Percentiles rank a stretch among this genome's conserved stretches.
Conservation (phyloP, 2,113 vertebrate species). For the Mystacornis crossleyi region DNA sequence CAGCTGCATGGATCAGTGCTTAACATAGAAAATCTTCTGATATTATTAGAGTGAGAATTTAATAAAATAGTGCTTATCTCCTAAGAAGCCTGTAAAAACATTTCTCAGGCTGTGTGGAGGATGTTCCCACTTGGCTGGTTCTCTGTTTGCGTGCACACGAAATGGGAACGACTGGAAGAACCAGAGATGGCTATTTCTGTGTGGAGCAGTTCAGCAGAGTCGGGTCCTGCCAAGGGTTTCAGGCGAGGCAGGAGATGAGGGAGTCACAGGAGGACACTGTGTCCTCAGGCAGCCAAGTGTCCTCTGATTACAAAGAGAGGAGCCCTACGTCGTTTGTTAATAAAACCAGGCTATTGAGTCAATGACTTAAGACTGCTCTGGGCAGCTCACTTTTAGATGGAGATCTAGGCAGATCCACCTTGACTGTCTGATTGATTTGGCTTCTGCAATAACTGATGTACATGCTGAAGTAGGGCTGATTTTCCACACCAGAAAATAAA, state of each 20-base stretch:
- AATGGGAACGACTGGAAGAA: background rate
- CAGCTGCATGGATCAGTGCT: background rate
- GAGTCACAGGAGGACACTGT: background rate
- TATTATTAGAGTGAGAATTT: slow-evolving; percentile 14
- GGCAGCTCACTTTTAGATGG: background rate
- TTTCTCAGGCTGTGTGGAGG: background rate
- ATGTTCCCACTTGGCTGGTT: background rate
- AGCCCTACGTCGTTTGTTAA: background rate
- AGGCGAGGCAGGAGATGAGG: background rate
- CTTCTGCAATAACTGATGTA: background rate
- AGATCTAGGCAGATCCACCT: background rate
- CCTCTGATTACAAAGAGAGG: background rate
- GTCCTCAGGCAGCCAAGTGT: background rate
- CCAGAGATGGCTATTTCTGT: background rate
- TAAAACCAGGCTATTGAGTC: background rate
- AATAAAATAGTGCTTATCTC: slow-evolving; percentile 35
- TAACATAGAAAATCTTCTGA: background rate
- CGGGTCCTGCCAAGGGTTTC: background rate
- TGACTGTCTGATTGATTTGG: background rate
- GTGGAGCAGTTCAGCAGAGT: background rate
- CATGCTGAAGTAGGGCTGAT: background rate
- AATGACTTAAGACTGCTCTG: background rate
- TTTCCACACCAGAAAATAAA: background rate
- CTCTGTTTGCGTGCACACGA: background rate
- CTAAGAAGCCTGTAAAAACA: background rate